Percentiles rank a stretch among this genome's conserved stretches.
phyloP scores from a whole-genome alignment of 2,797 vertebrate species.

The Bothrops alternatus region DNA sequence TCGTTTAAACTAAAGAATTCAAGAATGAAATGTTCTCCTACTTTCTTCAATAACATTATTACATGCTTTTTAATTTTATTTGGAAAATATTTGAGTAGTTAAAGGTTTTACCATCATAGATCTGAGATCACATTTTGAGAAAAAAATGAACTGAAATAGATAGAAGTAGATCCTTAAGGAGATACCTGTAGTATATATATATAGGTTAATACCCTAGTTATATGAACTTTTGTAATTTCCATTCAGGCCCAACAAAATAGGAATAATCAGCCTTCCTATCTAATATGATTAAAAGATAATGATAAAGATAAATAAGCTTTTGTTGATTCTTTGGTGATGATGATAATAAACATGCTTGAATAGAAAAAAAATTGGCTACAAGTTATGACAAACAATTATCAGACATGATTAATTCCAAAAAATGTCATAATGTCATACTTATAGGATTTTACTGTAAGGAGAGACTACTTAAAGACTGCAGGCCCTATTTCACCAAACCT shows the following conservation, averaged over 20 bases:
- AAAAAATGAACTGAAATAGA: background rate
- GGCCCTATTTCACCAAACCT: background rate
- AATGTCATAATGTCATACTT: background rate
- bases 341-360: background rate
- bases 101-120: conserved; percentile 30
- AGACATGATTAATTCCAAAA: background rate
- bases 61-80: conserved; percentile 28
- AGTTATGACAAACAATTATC: background rate
- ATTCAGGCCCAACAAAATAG: background rate
- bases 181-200: background rate
- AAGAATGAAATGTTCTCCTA: conserved; percentile 19
- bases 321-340: background rate
- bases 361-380: background rate
- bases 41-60: conserved; percentile 47
- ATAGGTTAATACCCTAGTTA: no score
- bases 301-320: background rate
- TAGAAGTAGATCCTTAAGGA: background rate
- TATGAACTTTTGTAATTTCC: background rate
- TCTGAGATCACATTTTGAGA: background rate
- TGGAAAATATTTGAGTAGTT: background rate
- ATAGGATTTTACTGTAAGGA: background rate
- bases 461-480: background rate
- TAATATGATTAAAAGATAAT: background rate
- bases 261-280: background rate
- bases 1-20: conserved; percentile 17